Percentiles rank a stretch among this genome's conserved stretches.
phyloP scores from a whole-genome alignment of 2,113 vertebrate species.

The Hippoglossus stenolepis region DNA sequence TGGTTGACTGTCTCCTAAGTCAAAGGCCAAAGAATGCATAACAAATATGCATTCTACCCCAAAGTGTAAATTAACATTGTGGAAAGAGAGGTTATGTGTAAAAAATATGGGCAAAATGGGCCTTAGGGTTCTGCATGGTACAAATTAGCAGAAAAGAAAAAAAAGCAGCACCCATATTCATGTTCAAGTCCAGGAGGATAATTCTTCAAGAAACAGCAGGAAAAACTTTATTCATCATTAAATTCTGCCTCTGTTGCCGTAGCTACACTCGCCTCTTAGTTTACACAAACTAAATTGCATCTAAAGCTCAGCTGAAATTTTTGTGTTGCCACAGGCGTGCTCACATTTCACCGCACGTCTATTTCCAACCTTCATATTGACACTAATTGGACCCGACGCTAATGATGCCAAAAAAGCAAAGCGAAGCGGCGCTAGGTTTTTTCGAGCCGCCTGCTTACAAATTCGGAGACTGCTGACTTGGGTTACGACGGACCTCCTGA shows the following conservation, averaged over 20 bases:
- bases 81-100: not conserved
- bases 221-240: not conserved
- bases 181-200: not conserved
- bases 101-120: not conserved
- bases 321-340: conserved; percentile 44
- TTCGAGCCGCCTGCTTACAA: conserved; percentile 36
- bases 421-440: conserved; percentile 32
- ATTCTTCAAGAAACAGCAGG: not conserved
- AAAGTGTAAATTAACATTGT: conserved; percentile 55
- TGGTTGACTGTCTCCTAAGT: conserved; percentile 56
- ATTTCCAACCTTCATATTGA: conserved; percentile 62
- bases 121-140: not conserved
- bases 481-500: conserved; percentile 26
- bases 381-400: conserved; percentile 70
- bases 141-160: conserved; percentile 2
- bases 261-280: conserved; percentile 2
- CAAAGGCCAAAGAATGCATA: conserved; percentile 76
- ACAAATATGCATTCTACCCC: conserved; percentile 20
- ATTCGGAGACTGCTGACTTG: conserved; percentile 53
- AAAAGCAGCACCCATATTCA: not conserved
- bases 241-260: conserved; percentile 8
- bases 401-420: conserved; percentile 74
- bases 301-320: conserved; percentile 42
- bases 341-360: conserved; percentile 47
- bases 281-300: conserved; percentile 38